Percentiles rank a stretch among this genome's conserved stretches.
Evolutionary conservation across 2,797 vertebrate genomes (phyloP).

Genomic region (Girardinus metallicus): DNA sequence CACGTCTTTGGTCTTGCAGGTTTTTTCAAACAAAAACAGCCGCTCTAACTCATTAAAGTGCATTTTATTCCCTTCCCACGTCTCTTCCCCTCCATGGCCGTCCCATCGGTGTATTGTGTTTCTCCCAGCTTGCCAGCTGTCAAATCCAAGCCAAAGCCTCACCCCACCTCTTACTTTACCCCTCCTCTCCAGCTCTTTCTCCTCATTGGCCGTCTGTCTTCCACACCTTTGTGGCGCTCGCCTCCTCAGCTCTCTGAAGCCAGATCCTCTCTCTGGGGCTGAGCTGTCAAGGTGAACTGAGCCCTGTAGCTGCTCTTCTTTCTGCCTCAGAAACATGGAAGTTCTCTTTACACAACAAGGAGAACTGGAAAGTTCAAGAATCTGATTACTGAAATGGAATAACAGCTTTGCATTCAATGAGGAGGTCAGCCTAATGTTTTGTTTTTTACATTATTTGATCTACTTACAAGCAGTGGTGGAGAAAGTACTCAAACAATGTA

Average conservation of each 20-base stretch:
- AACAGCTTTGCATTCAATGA: neutral
- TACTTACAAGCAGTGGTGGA: neutral
- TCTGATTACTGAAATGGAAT: slow-evolving; percentile 13
- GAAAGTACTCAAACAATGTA: too few relatives aligned
- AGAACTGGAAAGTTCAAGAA: slow-evolving; percentile 21
- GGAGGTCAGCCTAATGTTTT: neutral
- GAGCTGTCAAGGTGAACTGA: slow-evolving; percentile 65
- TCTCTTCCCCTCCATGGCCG: slow-evolving; percentile 35
- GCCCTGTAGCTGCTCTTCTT: slow-evolving; percentile 30
- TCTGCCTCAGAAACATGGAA: slow-evolving; percentile 44
- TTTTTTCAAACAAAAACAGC: slow-evolving; percentile 21
- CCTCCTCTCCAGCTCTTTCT: slow-evolving; percentile 37
- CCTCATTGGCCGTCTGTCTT: slow-evolving; percentile 39
- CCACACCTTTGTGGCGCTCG: slow-evolving; percentile 26
- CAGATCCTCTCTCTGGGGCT: slow-evolving; percentile 58
- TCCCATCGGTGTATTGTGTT: slow-evolving; percentile 49
- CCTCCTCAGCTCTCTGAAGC: slow-evolving; percentile 57
- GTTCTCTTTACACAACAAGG: slow-evolving; percentile 29
- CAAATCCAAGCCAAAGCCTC: slow-evolving; percentile 50
- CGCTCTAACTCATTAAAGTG: slow-evolving; percentile 38
- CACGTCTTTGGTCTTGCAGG: neutral
- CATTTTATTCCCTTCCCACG: slow-evolving; percentile 25
- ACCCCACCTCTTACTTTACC: slow-evolving; percentile 37
- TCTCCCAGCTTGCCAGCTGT: slow-evolving; percentile 54
- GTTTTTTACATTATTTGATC: neutral